Evolutionary conservation across 2,888 invertebrate species (phyloP).

Genomic region (Tetragonula carbonaria): DNA sequence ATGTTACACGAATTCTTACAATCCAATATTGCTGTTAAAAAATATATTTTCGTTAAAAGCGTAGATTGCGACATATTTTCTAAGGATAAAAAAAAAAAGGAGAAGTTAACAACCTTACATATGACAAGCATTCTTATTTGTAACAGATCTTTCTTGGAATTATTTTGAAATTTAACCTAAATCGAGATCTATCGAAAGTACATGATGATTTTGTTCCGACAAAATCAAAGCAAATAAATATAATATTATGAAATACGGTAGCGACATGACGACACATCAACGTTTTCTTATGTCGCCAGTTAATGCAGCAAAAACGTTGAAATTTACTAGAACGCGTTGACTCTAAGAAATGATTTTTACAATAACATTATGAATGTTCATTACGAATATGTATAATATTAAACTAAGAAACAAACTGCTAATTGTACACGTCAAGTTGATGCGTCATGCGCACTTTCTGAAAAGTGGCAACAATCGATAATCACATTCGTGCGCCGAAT

Average conservation of each 20-base stretch:
- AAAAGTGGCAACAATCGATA: conserved; percentile 77
- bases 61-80: not conserved
- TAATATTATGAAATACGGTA: conserved; percentile 30
- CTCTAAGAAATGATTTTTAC: not conserved
- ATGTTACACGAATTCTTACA: not conserved
- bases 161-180: not conserved
- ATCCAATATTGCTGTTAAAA: not conserved
- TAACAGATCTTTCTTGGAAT: not conserved
- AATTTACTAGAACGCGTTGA: not conserved
- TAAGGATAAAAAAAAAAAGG: not conserved
- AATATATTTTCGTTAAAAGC: conserved; percentile 7
- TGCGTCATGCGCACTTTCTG: conserved; percentile 76
- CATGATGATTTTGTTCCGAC: not conserved
- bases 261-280: conserved; percentile 3
- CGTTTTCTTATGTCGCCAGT: not conserved
- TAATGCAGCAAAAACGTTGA: not conserved
- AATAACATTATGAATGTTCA: not conserved
- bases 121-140: not conserved
- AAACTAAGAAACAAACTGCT: not conserved
- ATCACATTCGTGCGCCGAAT: conserved; percentile 53
- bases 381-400: not conserved
- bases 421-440: conserved; percentile 52
- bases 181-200: not conserved
- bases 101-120: not conserved
- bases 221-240: not conserved